Evolutionary conservation across 53 echinoderm and acorn worm genomes (phyloP).

Genomic region (Paelopatides confundens): DNA sequence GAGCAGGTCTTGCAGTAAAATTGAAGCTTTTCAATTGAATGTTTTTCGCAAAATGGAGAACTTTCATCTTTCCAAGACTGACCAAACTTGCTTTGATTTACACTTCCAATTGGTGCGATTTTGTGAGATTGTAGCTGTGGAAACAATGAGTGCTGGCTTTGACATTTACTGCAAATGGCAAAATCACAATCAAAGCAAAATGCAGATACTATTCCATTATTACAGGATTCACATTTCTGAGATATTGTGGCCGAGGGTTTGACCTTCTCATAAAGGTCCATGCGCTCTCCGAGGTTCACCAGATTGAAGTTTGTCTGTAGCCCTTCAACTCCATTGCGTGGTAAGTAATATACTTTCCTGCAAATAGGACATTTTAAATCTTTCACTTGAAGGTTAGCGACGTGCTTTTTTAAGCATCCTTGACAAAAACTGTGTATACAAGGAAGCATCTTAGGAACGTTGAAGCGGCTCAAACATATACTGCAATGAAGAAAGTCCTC

Average conservation of each 20-base stretch:
- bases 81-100: background rate
- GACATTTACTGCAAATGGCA: background rate
- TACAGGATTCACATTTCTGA: background rate
- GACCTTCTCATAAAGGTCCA: background rate
- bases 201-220: background rate
- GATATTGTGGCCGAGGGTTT: background rate
- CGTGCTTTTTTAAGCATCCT: constrained; percentile 15
- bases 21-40: background rate
- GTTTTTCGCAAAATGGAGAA: background rate
- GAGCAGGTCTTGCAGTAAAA: constrained; percentile 59
- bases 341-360: background rate
- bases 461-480: constrained; percentile 14
- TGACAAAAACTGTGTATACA: constrained; percentile 5
- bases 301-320: constrained; percentile 28
- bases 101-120: background rate
- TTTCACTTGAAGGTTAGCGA: background rate
- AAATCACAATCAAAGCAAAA: constrained; percentile 1
- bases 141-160: background rate
- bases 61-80: background rate
- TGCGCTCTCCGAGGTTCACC: background rate
- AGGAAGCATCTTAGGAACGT: background rate
- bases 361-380: constrained; percentile 11
- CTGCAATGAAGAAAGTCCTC: constrained; percentile 22
- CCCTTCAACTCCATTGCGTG: constrained; percentile 13
- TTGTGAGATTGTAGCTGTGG: background rate